Conservation (phyloP, 2,888 invertebrate genomes). For the Catocala fraxini region DNA sequence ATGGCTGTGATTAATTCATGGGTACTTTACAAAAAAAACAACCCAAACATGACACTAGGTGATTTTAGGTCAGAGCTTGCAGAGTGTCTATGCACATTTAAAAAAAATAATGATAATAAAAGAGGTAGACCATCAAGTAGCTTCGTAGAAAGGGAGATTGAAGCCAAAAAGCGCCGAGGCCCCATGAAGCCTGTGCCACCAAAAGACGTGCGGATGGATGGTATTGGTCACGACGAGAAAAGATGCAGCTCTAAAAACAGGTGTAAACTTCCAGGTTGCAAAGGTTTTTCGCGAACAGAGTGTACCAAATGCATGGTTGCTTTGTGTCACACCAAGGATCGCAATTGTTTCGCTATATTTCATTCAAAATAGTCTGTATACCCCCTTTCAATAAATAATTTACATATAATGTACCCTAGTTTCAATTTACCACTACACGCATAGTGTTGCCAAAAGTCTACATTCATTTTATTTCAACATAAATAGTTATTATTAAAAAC, state of each 20-base stretch:
- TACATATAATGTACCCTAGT: constrained; percentile 23
- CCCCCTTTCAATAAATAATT: constrained; percentile 19
- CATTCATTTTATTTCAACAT: constrained; percentile 27
- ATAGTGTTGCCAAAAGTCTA: constrained; percentile 30
- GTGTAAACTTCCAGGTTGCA: constrained; percentile 9
- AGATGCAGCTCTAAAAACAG: constrained; percentile 40
- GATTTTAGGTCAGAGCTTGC: constrained; percentile 39
- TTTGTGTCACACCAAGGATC: constrained; percentile 44
- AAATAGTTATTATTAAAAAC: constrained; percentile 22
- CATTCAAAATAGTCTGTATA: constrained; percentile 24
- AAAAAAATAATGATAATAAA: constrained; percentile 21
- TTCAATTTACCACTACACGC: constrained; percentile 19
- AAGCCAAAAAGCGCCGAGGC: constrained; percentile 11
- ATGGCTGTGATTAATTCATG: constrained; percentile 36
- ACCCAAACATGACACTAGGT: constrained; percentile 18
- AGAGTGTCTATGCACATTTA: constrained; percentile 33
- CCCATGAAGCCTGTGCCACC: constrained; percentile 15
- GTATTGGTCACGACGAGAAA: constrained; percentile 43
- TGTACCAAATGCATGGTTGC: constrained; percentile 45
- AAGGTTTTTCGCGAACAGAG: constrained; percentile 38
- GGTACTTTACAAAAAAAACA: constrained; percentile 30
- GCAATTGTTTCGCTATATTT: constrained; percentile 48
- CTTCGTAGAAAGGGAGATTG: constrained; percentile 12
- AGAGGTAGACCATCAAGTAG: constrained; percentile 17
- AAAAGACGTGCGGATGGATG: constrained; percentile 40